Conservation (phyloP, 2,888 invertebrate species). For the Odontothrips loti region DNA sequence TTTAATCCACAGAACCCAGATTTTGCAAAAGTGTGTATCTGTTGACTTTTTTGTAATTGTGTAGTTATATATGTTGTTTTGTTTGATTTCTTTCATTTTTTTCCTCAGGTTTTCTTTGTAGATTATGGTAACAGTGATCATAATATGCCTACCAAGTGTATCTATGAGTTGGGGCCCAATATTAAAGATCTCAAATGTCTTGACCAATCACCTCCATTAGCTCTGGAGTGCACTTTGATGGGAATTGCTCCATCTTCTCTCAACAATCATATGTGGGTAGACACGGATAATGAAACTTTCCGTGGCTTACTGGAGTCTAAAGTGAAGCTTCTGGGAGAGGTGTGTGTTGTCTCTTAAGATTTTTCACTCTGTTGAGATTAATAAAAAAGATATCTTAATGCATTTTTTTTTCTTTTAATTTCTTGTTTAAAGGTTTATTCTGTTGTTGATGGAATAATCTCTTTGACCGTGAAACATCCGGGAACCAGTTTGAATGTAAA, state of each 20-base stretch:
- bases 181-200: conserved; percentile 34
- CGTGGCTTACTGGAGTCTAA: conserved; percentile 30
- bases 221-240: conserved; percentile 67
- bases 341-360: not conserved
- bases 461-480: conserved; percentile 53
- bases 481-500: conserved; percentile 53
- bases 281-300: conserved; percentile 53
- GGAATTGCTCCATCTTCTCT: conserved; percentile 65
- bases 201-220: conserved; percentile 53
- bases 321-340: not conserved
- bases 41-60: not conserved
- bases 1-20: not conserved
- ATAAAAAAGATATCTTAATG: no score
- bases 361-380: no score
- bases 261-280: conserved; percentile 59
- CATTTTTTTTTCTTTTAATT: conserved; percentile 29
- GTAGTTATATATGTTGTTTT: not conserved
- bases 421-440: conserved; percentile 59
- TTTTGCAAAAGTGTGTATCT: not conserved
- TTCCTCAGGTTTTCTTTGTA: conserved; percentile 63
- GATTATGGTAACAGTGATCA: conserved; percentile 67
- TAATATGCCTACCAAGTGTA: conserved; percentile 47
- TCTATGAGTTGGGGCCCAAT: conserved; percentile 47
- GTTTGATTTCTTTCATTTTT: not conserved
- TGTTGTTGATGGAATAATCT: conserved; percentile 68